A percentile compares a stretch with the other conserved stretches of the same genome.
Conservation (phyloP, 2,797 vertebrate species). For the Pagetopsis macropterus region DNA sequence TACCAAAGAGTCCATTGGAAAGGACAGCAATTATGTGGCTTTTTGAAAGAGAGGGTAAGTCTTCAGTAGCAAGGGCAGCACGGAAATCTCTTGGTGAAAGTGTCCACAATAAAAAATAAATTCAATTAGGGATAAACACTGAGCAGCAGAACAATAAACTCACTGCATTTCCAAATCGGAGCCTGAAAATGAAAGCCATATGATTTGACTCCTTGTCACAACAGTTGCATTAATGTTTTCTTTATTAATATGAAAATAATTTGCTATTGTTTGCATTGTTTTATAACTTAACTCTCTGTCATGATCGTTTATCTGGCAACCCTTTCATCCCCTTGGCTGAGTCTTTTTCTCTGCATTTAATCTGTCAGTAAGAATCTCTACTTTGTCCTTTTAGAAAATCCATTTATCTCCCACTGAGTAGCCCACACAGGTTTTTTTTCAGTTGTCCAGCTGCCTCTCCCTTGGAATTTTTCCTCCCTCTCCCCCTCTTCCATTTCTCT, state of each 20-base stretch:
- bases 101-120: constrained; percentile 21
- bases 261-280: constrained; percentile 22
- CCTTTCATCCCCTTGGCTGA: constrained; percentile 42
- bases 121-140: constrained; percentile 53
- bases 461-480: constrained; percentile 34
- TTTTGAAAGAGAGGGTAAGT: constrained; percentile 45
- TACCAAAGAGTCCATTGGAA: constrained; percentile 53
- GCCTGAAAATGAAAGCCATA: constrained; percentile 28
- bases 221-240: constrained; percentile 4
- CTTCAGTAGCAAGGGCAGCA: constrained; percentile 43
- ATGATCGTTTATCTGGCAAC: constrained; percentile 54
- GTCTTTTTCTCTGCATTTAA: constrained; percentile 56
- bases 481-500: constrained; percentile 56
- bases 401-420: constrained; percentile 57
- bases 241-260: constrained; percentile 12
- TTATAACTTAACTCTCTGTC: constrained; percentile 11
- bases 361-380: constrained; percentile 65
- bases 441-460: constrained; percentile 39
- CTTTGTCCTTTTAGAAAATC: constrained; percentile 67
- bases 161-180: constrained; percentile 19
- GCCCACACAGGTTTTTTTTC: constrained; percentile 40
- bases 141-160: constrained; percentile 44
- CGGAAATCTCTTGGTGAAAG: constrained; percentile 55
- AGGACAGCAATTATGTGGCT: constrained; percentile 37
- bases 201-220: constrained; percentile 20